Conservation (phyloP, 2,113 vertebrate genomes). For the Psammodynastes pulverulentus region DNA sequence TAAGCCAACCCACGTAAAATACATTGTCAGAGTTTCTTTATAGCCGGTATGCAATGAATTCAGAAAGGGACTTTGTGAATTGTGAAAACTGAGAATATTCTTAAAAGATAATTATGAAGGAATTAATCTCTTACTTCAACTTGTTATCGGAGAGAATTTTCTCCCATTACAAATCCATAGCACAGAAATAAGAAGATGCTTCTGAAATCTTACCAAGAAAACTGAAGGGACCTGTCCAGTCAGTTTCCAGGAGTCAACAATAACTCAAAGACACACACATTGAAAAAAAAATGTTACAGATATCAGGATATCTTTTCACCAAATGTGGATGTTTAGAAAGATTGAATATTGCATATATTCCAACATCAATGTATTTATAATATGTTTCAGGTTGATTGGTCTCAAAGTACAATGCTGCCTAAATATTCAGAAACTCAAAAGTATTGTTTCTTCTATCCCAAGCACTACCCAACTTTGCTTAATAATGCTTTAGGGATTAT, state of each 20-base stretch:
- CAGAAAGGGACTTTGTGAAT: not conserved
- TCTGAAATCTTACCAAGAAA: not conserved
- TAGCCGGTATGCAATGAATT: not conserved
- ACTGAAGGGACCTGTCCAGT: not conserved
- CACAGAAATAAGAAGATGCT: not conserved
- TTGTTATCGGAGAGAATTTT: not conserved
- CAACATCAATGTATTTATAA: not conserved
- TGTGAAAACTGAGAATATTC: not conserved
- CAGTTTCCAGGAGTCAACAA: not conserved
- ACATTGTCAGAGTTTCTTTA: not conserved
- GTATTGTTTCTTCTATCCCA: not conserved
- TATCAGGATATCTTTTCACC: not conserved
- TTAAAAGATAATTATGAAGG: not conserved
- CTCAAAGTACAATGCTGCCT: not conserved
- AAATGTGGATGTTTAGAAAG: not conserved
- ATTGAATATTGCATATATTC: not conserved
- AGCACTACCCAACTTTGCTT: not conserved
- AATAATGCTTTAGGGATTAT: not conserved
- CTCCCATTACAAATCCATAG: not conserved
- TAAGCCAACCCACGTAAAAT: not conserved
- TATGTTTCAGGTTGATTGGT: not conserved
- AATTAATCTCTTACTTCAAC: not conserved
- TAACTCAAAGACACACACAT: not conserved
- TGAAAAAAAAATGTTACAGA: not conserved
- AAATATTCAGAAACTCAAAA: not conserved